phyloP scores from a whole-genome alignment of 92 coral and sea anemone genomes.

The Anthopleura xanthogrammica region DNA sequence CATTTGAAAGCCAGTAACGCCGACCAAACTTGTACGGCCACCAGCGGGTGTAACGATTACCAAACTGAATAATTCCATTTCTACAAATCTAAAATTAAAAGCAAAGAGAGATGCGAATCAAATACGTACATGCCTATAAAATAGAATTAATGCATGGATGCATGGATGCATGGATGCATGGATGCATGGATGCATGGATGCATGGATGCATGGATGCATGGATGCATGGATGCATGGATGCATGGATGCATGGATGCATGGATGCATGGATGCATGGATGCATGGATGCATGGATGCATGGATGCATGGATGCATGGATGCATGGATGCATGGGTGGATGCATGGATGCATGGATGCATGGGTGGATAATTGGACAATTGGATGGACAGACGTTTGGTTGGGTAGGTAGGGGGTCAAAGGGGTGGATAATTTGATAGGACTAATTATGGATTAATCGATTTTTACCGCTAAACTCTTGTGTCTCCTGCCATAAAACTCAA shows the following conservation, averaged over 20 bases:
- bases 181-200: not conserved
- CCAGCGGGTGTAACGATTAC: not conserved
- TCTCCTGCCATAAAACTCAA: not conserved
- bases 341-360: too few species aligned
- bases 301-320: not conserved
- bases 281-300: not conserved
- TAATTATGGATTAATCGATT: not conserved
- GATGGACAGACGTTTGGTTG: too few species aligned
- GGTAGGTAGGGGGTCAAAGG: too few species aligned
- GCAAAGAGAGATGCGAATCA: not conserved
- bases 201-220: not conserved
- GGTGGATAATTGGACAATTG: too few species aligned
- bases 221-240: not conserved
- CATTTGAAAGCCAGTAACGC: conserved; percentile 18
- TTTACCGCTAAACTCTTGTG: conserved; percentile 15
- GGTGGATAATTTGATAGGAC: too few species aligned
- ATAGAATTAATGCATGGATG: not conserved
- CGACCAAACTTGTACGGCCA: conserved; percentile 46
- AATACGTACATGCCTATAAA: too few species aligned
- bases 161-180: not conserved
- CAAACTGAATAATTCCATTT: conserved; percentile 18
- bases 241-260: not conserved
- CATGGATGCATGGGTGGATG: too few species aligned
- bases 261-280: not conserved
- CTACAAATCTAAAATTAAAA: conserved; percentile 13